Evolutionary conservation across 2,888 invertebrate species (phyloP).

Genomic region (Chloroclystis v-ata): DNA sequence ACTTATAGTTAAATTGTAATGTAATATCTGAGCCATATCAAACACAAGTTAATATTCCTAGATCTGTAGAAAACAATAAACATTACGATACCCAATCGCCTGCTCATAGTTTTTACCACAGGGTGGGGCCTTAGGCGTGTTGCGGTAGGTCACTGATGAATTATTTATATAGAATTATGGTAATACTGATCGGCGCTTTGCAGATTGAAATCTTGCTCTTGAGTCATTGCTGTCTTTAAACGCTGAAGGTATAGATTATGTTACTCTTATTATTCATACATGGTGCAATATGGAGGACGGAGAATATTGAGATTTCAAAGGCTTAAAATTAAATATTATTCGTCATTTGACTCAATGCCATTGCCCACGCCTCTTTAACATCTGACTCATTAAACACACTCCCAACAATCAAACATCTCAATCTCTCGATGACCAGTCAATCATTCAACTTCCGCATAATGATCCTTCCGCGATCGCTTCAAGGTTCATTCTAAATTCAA

Average conservation of each 20-base stretch:
- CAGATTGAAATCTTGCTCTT: conserved; percentile 29
- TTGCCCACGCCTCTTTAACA: no score
- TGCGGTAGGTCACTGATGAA: conserved; percentile 50
- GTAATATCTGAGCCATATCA: neutral
- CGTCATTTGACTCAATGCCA: no score
- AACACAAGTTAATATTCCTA: neutral
- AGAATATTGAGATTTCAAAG: no score
- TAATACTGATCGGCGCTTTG: conserved; percentile 34
- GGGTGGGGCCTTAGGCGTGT: conserved; percentile 36
- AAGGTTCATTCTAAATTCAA: conserved; percentile 19
- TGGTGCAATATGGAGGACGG: no score
- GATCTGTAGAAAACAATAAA: conserved; percentile 3
- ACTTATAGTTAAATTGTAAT: neutral
- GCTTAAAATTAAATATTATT: no score
- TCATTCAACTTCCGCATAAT: conserved; percentile 1
- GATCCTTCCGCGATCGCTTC: conserved; percentile 4
- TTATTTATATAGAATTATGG: conserved; percentile 50
- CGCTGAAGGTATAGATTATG: neutral
- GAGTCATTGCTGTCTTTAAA: conserved; percentile 19
- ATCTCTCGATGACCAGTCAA: neutral
- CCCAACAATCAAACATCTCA: no score
- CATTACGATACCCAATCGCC: neutral
- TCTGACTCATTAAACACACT: no score
- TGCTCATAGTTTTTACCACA: conserved; percentile 11
- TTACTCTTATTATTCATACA: no score